phyloP scores from a whole-genome alignment of 2,113 vertebrate species.

The Lethenteron camtschaticum region DNA sequence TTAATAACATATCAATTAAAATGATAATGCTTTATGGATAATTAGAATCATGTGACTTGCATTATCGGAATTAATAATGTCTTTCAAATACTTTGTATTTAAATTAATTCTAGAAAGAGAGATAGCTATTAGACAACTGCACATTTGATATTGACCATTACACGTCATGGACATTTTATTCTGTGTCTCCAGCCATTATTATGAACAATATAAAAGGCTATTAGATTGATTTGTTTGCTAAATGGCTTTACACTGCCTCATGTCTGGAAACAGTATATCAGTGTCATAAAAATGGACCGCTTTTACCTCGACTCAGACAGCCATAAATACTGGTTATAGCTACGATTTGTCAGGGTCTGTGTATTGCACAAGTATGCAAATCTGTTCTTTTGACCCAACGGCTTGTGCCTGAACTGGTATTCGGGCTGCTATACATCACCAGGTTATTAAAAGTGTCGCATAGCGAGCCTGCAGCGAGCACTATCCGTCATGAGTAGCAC shows the following conservation, averaged over 20 bases:
- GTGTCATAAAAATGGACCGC: conserved; percentile 5
- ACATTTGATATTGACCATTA: too few relatives aligned
- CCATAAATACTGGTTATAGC: conserved; percentile 5
- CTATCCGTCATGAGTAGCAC: background rate
- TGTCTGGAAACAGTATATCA: conserved; percentile 1
- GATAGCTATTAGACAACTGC: too few relatives aligned
- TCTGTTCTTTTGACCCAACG: conserved; percentile 5
- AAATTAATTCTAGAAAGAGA: too few relatives aligned
- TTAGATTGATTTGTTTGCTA: conserved; percentile 5
- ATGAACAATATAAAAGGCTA: background rate
- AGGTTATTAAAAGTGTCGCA: conserved; percentile 3
- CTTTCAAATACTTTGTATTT: too few relatives aligned
- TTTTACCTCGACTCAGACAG: background rate
- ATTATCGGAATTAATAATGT: too few relatives aligned
- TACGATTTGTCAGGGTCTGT: conserved; percentile 3
- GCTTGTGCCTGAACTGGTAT: conserved; percentile 3
- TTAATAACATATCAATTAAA: too few relatives aligned
- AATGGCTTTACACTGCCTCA: conserved; percentile 1
- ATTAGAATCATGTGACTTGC: too few relatives aligned
- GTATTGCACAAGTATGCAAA: conserved; percentile 5
- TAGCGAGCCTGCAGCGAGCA: background rate
- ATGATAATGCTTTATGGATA: too few relatives aligned
- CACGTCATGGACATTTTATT: too few relatives aligned
- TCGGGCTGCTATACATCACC: conserved; percentile 1
- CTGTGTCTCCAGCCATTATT: background rate